phyloP scores from a whole-genome alignment of 1,140 invertebrate species.

The Palaemon carinicauda region DNA sequence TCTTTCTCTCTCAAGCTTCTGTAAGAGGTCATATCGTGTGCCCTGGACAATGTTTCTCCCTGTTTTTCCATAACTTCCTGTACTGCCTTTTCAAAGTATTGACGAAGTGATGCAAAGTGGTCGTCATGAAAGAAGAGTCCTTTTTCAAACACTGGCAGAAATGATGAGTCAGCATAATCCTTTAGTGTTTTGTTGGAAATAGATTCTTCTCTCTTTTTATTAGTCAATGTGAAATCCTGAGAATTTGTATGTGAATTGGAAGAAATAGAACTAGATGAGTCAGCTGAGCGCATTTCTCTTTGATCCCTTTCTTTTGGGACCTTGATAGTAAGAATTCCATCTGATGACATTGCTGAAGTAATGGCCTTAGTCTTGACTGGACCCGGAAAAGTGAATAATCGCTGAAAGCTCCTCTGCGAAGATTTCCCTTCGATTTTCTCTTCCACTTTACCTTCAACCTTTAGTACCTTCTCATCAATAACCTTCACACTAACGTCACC shows the following conservation, averaged over 20 bases:
- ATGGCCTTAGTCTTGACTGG: neutral
- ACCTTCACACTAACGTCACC: constrained; percentile 20
- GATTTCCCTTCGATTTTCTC: neutral
- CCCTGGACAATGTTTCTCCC: neutral
- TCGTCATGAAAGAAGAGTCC: constrained; percentile 37
- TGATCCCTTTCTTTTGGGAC: constrained; percentile 9
- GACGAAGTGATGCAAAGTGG: constrained; percentile 7
- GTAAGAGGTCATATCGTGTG: constrained; percentile 3
- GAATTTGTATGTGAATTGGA: too few species aligned
- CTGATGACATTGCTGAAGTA: constrained; percentile 19
- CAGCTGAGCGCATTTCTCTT: too few species aligned
- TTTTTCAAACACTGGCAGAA: constrained; percentile 3
- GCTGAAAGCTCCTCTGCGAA: constrained; percentile 3
- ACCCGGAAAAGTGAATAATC: constrained; percentile 27
- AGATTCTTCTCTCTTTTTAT: neutral
- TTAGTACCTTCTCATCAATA: constrained; percentile 17
- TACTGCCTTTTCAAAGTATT: constrained; percentile 23
- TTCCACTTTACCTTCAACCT: constrained; percentile 24
- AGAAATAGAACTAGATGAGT: too few species aligned
- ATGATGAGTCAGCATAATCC: neutral
- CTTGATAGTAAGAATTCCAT: constrained; percentile 34
- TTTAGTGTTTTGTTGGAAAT: too few species aligned
- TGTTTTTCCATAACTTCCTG: neutral
- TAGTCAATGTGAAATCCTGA: neutral
- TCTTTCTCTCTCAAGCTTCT: constrained; percentile 24